Conservation (phyloP, 2,888 invertebrate species). For the Drosophila robusta region DNA sequence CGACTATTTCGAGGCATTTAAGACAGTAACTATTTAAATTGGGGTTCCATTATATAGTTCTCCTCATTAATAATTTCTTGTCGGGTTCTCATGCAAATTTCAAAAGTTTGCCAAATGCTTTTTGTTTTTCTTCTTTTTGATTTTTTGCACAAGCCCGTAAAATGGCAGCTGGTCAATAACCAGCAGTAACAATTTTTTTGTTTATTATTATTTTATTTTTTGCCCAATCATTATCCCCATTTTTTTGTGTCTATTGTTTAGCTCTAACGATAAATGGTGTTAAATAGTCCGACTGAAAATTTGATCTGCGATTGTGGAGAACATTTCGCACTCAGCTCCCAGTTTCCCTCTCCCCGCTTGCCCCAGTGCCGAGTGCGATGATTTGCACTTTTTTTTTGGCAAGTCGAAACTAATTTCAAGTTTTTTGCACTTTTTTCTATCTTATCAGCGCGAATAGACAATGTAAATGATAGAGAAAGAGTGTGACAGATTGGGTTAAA, state of each 20-base stretch:
- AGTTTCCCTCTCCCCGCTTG: background rate
- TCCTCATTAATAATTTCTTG: slow-evolving; percentile 1
- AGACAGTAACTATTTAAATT: background rate
- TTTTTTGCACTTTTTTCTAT: slow-evolving; percentile 14
- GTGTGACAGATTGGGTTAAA: background rate
- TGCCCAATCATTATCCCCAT: slow-evolving; percentile 28
- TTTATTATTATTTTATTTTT: slow-evolving; percentile 1
- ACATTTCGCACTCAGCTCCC: slow-evolving; percentile 4
- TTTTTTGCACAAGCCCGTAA: slow-evolving; percentile 1
- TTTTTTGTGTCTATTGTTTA: slow-evolving; percentile 24
- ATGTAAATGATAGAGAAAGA: background rate
- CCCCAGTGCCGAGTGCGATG: slow-evolving; percentile 16
- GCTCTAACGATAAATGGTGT: slow-evolving; percentile 65
- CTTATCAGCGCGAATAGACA: slow-evolving; percentile 45
- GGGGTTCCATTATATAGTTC: background rate
- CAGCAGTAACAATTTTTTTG: background rate
- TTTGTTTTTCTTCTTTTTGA: background rate
- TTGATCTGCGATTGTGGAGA: slow-evolving; percentile 9
- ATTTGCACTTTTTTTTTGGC: slow-evolving; percentile 40
- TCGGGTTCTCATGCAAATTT: slow-evolving; percentile 4
- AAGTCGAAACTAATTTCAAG: slow-evolving; percentile 46
- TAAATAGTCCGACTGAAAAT: slow-evolving; percentile 64
- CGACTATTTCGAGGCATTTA: too few species aligned
- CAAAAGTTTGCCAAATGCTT: background rate
- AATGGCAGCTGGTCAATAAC: slow-evolving; percentile 5